Percentiles rank a stretch among this genome's conserved stretches.
Conservation (phyloP, 2,797 vertebrate species). For the Pristis pectinata region DNA sequence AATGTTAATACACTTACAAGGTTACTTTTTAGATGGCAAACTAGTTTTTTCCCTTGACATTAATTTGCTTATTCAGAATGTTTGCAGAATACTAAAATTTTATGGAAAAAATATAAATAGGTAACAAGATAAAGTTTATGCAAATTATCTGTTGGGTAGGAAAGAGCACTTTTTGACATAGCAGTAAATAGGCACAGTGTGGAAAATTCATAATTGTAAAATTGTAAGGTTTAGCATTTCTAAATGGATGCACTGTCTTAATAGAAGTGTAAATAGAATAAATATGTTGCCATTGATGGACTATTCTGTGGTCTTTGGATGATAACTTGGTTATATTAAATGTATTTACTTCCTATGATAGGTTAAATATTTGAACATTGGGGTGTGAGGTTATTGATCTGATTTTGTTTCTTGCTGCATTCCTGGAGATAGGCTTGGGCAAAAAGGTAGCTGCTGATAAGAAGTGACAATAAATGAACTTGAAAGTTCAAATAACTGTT, state of each 20-base stretch:
- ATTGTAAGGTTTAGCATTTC: not conserved
- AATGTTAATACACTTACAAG: not conserved
- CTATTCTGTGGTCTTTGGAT: not conserved
- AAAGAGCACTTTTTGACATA: not conserved
- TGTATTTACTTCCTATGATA: not conserved
- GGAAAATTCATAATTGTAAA: not conserved
- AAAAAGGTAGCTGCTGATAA: not conserved
- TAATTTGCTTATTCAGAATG: not conserved
- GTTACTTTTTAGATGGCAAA: not conserved
- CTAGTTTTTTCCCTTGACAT: too few species aligned
- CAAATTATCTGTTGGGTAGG: not conserved
- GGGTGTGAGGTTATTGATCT: not conserved
- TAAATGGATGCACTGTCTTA: too few species aligned
- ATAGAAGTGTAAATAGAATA: not conserved
- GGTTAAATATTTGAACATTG: not conserved
- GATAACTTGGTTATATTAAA: not conserved
- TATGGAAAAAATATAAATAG: not conserved
- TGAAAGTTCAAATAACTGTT: not conserved
- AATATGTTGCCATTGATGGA: too few species aligned
- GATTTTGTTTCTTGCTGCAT: not conserved
- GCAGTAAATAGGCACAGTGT: not conserved
- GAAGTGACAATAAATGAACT: not conserved
- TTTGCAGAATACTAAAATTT: not conserved
- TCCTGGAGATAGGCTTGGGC: not conserved
- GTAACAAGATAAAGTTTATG: too few species aligned